Evolutionary conservation across 2,797 vertebrate species (phyloP).

Genomic region (Scleropages formosus): DNA sequence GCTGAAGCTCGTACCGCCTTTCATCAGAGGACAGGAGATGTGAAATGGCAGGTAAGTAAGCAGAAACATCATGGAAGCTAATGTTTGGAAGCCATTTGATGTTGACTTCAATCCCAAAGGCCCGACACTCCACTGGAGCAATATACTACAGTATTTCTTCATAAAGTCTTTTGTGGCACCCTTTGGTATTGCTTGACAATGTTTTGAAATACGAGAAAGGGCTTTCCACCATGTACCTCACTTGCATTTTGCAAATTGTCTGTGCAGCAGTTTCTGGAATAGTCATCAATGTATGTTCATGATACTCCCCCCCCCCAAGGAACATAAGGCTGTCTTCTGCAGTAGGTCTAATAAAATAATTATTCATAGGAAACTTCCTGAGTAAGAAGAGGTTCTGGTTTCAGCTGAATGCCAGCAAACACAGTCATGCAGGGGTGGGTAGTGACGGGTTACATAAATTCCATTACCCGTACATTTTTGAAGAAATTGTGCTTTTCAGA

Average conservation of each 20-base stretch:
- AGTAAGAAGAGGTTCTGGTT: not conserved
- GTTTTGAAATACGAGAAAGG: constrained; percentile 27
- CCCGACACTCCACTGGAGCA: no score
- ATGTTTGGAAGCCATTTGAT: constrained; percentile 31
- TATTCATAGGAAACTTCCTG: constrained; percentile 2
- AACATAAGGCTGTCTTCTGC: constrained; percentile 4
- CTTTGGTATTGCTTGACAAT: constrained; percentile 26
- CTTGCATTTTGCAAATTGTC: not conserved
- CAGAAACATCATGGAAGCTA: constrained; percentile 30
- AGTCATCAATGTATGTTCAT: not conserved
- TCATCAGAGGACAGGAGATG: not conserved
- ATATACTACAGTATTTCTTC: no score
- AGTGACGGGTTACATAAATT: no score
- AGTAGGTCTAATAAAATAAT: constrained; percentile 16
- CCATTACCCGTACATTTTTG: no score
- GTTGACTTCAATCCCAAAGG: constrained; percentile 23
- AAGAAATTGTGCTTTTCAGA: no score
- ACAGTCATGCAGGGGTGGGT: constrained; percentile 2
- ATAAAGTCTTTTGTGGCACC: not conserved
- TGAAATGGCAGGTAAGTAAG: constrained; percentile 14
- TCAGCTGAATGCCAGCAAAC: constrained; percentile 9
- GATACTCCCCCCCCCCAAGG: not conserved
- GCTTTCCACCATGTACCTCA: not conserved
- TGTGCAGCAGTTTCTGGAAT: not conserved
- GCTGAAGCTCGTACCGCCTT: constrained; percentile 5